Percentiles rank a stretch among this genome's conserved stretches.
These are phyloP conservation scores for Ovis canadensis DNA, from an alignment of 2,113 vertebrate genomes.

Conservation along the genomic window DNA sequence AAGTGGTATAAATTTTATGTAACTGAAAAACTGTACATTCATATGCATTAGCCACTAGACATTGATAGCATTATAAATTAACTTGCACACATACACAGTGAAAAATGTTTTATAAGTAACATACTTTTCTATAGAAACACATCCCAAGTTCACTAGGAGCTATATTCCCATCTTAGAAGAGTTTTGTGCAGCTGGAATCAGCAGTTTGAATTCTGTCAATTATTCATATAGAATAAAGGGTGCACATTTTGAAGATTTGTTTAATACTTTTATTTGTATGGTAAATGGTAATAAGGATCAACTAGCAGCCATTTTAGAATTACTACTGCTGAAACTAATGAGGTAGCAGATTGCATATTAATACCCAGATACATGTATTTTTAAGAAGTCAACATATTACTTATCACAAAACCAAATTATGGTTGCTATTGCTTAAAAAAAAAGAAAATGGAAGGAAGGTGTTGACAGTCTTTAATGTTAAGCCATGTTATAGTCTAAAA, in stretches of 20 bases:
- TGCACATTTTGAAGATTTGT: background rate
- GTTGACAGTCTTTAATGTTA: background rate
- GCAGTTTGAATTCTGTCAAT: background rate
- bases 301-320: background rate
- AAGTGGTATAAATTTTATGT: background rate
- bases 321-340: background rate
- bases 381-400: background rate
- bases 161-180: background rate
- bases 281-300: background rate
- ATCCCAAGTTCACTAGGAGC: background rate
- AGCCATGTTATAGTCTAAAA: background rate
- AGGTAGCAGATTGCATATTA: background rate
- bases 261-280: background rate
- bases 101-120: background rate
- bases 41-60: background rate
- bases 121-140: background rate
- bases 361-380: background rate
- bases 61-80: background rate
- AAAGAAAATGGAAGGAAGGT: background rate
- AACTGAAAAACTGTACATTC: background rate
- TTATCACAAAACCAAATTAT: background rate
- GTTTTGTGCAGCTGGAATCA: background rate
- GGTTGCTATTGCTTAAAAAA: background rate
- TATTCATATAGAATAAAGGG: background rate
- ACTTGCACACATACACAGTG: background rate